These are phyloP conservation scores for Micromys minutus DNA, from an alignment of 2,113 vertebrate genomes.

Conservation along the genomic window DNA sequence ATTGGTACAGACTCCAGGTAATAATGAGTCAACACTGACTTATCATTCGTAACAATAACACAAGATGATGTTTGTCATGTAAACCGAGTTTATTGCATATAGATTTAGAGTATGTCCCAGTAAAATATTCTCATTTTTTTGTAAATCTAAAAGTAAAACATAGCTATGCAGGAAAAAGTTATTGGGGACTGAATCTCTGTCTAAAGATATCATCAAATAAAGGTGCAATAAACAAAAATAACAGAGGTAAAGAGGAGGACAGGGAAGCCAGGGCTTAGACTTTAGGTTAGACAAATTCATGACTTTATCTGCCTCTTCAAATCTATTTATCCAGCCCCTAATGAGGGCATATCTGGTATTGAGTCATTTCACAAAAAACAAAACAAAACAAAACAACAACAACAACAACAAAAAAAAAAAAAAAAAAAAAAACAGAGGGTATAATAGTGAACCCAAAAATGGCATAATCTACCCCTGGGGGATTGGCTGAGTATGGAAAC, in stretches of 20 bases:
- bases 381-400: no score
- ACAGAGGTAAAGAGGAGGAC: not conserved
- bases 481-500: not conserved
- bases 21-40: not conserved
- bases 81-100: not conserved
- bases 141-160: slow-evolving; percentile 38
- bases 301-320: not conserved
- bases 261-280: no score
- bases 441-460: not conserved
- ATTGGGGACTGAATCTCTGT: not conserved
- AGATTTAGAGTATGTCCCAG: not conserved
- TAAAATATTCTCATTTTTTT: not conserved
- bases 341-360: not conserved
- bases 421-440: no score
- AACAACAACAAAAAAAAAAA: no score
- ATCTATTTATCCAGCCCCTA: not conserved
- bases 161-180: not conserved
- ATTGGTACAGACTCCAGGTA: not conserved
- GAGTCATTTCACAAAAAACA: not conserved
- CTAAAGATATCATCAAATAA: not conserved
- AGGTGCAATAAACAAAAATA: not conserved
- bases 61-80: not conserved
- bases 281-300: not conserved
- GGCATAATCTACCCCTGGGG: not conserved
- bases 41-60: not conserved